These are phyloP conservation scores for Vollenhovia emeryi DNA, from an alignment of 1,140 invertebrate genomes.

Conservation along the genomic window DNA sequence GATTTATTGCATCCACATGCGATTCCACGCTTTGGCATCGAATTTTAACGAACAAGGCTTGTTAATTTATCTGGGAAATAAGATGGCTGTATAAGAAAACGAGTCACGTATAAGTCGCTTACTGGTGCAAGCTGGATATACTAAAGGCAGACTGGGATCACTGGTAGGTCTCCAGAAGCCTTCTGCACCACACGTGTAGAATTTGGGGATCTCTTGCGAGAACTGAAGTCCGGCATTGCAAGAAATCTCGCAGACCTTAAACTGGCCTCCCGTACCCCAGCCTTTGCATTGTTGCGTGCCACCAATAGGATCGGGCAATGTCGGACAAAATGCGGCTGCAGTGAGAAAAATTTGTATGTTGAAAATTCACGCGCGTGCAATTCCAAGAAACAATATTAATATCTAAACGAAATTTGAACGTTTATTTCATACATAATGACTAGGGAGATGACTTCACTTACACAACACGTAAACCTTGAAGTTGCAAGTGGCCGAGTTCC, in stretches of 20 bases:
- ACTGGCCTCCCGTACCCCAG: conserved; percentile 98
- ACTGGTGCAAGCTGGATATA: conserved; percentile 97
- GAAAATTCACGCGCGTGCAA: background rate
- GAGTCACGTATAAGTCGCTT: conserved; percentile 74
- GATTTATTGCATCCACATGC: too few species aligned
- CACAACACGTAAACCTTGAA: conserved; percentile 97
- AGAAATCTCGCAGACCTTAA: conserved; percentile 95
- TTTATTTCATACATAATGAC: background rate
- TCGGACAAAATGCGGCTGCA: conserved; percentile 95
- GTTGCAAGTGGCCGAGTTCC: conserved; percentile 95
- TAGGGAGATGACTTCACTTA: conserved; percentile 86
- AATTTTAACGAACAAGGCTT: too few species aligned
- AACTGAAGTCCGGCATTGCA: conserved; percentile 95
- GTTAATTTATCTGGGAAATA: background rate
- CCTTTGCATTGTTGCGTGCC: conserved; percentile 96
- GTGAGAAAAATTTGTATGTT: conserved; percentile 50
- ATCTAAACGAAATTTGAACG: background rate
- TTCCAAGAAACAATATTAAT: conserved; percentile 1
- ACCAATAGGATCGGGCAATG: conserved; percentile 94
- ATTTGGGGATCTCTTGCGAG: conserved; percentile 95
- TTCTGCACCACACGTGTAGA: conserved; percentile 98
- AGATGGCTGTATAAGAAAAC: background rate
- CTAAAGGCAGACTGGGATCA: conserved; percentile 91
- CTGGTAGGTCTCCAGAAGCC: conserved; percentile 97
- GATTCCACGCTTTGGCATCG: too few species aligned